Evolutionary conservation across 1,140 invertebrate genomes (phyloP), one percentile per base, ranked within the genome.

Genomic region (Saccostrea echinata): DNA sequence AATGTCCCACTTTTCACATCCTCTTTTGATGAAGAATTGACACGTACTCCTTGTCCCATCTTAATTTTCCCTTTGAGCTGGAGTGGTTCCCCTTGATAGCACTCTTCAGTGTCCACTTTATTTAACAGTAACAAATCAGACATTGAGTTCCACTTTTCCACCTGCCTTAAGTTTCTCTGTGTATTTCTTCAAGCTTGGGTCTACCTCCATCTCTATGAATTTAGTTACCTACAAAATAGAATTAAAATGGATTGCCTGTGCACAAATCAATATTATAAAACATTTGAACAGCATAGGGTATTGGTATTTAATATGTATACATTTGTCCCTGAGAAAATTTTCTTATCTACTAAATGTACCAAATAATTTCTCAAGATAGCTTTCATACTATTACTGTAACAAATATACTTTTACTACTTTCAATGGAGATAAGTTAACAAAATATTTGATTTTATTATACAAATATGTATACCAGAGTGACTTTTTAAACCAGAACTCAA

Each of bases 131-230:
- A 61, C 55, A 71, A 24, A 12, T 76, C 68, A 76, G 68, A 76
- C 68, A 12, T 76, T 27, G 68, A 76, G 68, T 16, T 76, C 27
- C 9, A 76, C 68, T 61, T 90, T 88, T 21, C 89, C 91, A 11
- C 57, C 90, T 27, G 84, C 90, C 13, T 92, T 88, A 84, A 94
- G 86, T 57, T 90, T 85, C 21, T 90, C 81, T 13, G 90, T 93
- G 93, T 98, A 98, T 84, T 96, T 96, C 27, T 95, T 90, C 1
- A 98, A 92, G 51, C 98, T 93, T n/a, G 97, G 97, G 68, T 96
- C 91, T 0, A 99, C 93, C 87, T 94, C 94, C 76, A 82, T 85
- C 21, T 90, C 85, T 52, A 94, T 68, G 87, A 94, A 94, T 52
- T 89, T 90, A 27, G 83, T 91, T n/a, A 94, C 93, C 94, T 94